A percentile compares a stretch with the other conserved stretches of the same genome.
Evolutionary conservation across 2,113 vertebrate species (phyloP).

Genomic region (Psilopsiagon aurifrons): DNA sequence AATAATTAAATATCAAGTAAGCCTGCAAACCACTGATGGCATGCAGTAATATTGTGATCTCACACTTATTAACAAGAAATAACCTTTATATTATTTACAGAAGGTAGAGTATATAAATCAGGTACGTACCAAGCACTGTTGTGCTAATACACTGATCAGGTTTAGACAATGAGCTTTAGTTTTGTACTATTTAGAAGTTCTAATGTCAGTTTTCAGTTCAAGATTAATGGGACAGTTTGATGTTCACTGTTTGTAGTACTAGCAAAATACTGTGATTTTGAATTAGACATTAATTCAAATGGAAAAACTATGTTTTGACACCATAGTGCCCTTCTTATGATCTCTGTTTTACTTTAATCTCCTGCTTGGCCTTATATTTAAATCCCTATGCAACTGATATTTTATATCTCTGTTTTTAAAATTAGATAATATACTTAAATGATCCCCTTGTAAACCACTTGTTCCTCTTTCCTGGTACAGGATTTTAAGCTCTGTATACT

Average conservation of each 20-base stretch:
- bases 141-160: conserved; percentile 79
- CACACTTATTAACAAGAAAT: conserved; percentile 67
- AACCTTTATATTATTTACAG: conserved; percentile 74
- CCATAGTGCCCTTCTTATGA: conserved; percentile 78
- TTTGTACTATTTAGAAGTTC: conserved; percentile 69
- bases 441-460: conserved; percentile 71
- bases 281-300: conserved; percentile 74
- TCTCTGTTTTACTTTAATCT: conserved; percentile 74
- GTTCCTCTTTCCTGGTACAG: conserved; percentile 72
- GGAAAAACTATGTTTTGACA: conserved; percentile 76
- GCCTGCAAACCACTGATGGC: conserved; percentile 53
- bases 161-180: conserved; percentile 72
- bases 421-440: conserved; percentile 67
- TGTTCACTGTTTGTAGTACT: conserved; percentile 78
- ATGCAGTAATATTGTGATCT: conserved; percentile 58
- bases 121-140: conserved; percentile 80
- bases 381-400: conserved; percentile 84
- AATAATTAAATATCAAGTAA: conserved; percentile 64
- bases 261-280: conserved; percentile 85
- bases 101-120: conserved; percentile 76
- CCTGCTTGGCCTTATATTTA: conserved; percentile 86
- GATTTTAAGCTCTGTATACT: conserved; percentile 74
- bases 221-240: conserved; percentile 72
- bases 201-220: conserved; percentile 72
- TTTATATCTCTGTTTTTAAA: conserved; percentile 77